Base-by-base conservation (phyloP, 1,140 invertebrate genomes). In the Pararge aegeria region DNA sequence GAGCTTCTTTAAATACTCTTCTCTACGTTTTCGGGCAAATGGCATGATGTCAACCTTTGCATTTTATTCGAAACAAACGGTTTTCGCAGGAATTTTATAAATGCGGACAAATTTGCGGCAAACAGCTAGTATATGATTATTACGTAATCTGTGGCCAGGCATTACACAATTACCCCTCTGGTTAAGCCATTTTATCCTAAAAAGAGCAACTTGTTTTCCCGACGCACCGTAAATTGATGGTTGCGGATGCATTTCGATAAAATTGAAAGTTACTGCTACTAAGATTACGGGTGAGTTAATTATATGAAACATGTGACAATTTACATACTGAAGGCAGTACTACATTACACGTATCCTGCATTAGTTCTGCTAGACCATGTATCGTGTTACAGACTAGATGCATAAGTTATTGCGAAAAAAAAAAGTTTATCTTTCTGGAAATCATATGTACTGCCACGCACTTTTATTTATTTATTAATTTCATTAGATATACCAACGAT, bases 281-380 rank as follows among this genome's bases (percentile, higher is more conserved):
- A 18, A 42, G 38, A 42, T 42, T 42, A 18, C 38, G 6, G 16
- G 38, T 42, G 38, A 18, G 38, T 18, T 16, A 42, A 42, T 42
- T 44, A 16, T 24, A 55, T 29, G 52, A 18, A 18, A 37, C 20
- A n/a, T 55, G 52, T 55, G 19, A 44, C 52, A 44, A 42, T 40
- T 55, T 44, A 42, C 52, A 42, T 55, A 55, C 38, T 42, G 2
- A 42, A 18, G 38, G 38, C 38, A 16, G 2, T 42, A 18, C 38
- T 42, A 42, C 38, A 42, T 42, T 42, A 42, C 13, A 16, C 13
- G 38, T 42, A 42, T 37, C 34, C 10, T 42, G 4, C 16, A 42
- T 7, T 0, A 7, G 38, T 42, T 42, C 10, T 12, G 30, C 10
- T 34, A 34, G 30, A 34, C 12, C 7, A 34, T 12, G 0, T 34